A percentile compares a stretch with the other conserved stretches of the same genome.
These are phyloP conservation scores for Euphydryas editha DNA, from an alignment of 2,888 invertebrate species.

Conservation along the genomic window DNA sequence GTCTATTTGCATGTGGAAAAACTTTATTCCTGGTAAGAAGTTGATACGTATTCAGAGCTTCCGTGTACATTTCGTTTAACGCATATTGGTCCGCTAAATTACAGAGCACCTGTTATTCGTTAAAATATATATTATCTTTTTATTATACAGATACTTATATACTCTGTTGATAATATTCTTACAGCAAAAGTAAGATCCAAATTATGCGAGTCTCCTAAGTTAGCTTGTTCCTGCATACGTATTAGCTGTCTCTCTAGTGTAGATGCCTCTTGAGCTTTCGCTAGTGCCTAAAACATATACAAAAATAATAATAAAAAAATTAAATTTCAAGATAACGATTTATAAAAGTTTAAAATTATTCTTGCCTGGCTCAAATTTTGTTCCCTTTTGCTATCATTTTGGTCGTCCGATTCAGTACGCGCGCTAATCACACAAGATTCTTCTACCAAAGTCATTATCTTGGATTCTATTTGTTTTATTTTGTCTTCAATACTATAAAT, in stretches of 20 bases:
- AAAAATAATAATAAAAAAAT: not conserved
- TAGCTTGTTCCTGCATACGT: slow-evolving; percentile 95
- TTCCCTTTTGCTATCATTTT: slow-evolving; percentile 59
- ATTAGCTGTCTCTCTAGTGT: slow-evolving; percentile 95
- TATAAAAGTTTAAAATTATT: not conserved
- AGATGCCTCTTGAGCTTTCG: slow-evolving; percentile 98
- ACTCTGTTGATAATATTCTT: slow-evolving; percentile 52
- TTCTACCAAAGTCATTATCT: slow-evolving; percentile 95
- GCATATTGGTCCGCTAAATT: slow-evolving; percentile 98
- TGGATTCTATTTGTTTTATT: slow-evolving; percentile 93
- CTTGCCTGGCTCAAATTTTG: slow-evolving; percentile 66
- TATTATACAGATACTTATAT: not conserved
- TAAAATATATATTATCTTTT: not conserved
- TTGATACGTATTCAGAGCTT: slow-evolving; percentile 98
- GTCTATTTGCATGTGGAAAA: slow-evolving; percentile 95
- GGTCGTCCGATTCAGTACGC: slow-evolving; percentile 62
- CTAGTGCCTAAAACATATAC: slow-evolving; percentile 83
- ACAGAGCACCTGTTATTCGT: slow-evolving; percentile 90
- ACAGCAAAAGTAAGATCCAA: slow-evolving; percentile 98
- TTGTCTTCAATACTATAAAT: slow-evolving; percentile 92
- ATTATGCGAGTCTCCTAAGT: slow-evolving; percentile 95
- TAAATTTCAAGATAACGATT: not conserved
- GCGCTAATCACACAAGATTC: slow-evolving; percentile 89
- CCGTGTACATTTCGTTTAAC: slow-evolving; percentile 96
- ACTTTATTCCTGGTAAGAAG: slow-evolving; percentile 96